These are phyloP conservation scores for Adelphocoris suturalis DNA, from an alignment of 2,888 invertebrate species.

Conservation along the genomic window DNA sequence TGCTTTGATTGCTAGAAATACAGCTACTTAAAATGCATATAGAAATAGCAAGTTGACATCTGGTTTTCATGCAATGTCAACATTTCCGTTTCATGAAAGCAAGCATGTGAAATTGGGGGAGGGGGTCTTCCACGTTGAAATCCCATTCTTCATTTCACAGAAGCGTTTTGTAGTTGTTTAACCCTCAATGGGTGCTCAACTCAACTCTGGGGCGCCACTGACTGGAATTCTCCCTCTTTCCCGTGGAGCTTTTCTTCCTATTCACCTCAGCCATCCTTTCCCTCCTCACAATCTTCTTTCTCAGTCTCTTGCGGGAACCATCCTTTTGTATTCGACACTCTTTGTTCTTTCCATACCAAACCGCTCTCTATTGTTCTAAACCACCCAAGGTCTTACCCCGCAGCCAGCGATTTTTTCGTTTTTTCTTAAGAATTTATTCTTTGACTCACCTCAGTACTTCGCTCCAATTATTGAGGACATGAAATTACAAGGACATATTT, in stretches of 20 bases:
- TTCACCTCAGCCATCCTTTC: slow-evolving; percentile 33
- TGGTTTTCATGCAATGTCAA: too few relatives aligned
- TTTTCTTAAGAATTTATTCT: slow-evolving; percentile 24
- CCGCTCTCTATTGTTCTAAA: slow-evolving; percentile 44
- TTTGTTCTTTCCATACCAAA: slow-evolving; percentile 64
- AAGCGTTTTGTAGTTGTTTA: slow-evolving; percentile 48
- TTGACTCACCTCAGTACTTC: neutral
- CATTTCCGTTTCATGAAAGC: neutral
- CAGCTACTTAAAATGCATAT: too few relatives aligned
- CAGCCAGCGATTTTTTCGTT: slow-evolving; percentile 8
- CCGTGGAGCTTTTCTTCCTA: slow-evolving; percentile 43
- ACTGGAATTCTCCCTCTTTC: slow-evolving; percentile 45
- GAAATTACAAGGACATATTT: neutral
- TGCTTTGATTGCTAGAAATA: too few relatives aligned
- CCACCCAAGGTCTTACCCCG: neutral
- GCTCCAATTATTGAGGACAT: neutral
- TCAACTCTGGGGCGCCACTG: slow-evolving; percentile 37
- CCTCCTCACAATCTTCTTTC: slow-evolving; percentile 28
- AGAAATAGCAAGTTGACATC: too few relatives aligned
- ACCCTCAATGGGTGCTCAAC: slow-evolving; percentile 43
- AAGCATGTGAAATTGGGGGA: neutral
- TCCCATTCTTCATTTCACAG: slow-evolving; percentile 21
- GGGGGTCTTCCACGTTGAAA: neutral
- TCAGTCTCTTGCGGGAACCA: slow-evolving; percentile 50
- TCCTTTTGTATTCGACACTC: slow-evolving; percentile 59